Percentiles rank a stretch among this genome's conserved stretches.
Evolutionary conservation across 2,888 invertebrate species (phyloP).

Genomic region (Lycaena phlaeas): DNA sequence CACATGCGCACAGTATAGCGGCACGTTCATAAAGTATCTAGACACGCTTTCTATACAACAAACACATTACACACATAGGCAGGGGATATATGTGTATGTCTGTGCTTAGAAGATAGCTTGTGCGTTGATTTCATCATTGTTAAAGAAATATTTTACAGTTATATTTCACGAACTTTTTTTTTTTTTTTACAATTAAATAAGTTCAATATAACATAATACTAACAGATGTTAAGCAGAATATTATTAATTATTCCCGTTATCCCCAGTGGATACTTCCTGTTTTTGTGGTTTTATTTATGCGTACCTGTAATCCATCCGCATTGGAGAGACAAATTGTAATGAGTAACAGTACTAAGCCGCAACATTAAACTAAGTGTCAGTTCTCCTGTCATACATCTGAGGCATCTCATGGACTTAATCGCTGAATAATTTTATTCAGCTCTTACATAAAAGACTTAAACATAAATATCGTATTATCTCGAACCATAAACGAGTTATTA

Average conservation of each 20-base stretch:
- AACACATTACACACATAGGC: constrained; percentile 6
- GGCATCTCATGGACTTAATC: constrained; percentile 18
- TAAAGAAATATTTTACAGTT: no score
- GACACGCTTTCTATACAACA: constrained; percentile 19
- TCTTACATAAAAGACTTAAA: not conserved
- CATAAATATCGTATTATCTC: no score
- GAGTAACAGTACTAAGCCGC: constrained; percentile 34
- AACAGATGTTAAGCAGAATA: no score
- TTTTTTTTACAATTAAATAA: no score
- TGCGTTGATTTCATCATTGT: no score
- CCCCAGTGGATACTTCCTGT: constrained; percentile 28
- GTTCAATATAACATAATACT: no score
- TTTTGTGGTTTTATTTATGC: constrained; percentile 32
- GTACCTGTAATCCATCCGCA: constrained; percentile 25
- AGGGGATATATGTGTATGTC: not conserved
- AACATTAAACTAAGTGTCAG: constrained; percentile 21
- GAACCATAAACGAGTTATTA: no score
- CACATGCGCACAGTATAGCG: constrained; percentile 52
- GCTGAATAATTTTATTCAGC: constrained; percentile 2
- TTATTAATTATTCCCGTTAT: not conserved
- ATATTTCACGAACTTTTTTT: no score
- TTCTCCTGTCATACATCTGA: not conserved
- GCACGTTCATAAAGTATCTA: constrained; percentile 18
- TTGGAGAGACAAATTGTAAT: constrained; percentile 28
- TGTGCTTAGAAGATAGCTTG: not conserved